Conservation (phyloP, 2,113 vertebrate species). For the Channa argus region DNA sequence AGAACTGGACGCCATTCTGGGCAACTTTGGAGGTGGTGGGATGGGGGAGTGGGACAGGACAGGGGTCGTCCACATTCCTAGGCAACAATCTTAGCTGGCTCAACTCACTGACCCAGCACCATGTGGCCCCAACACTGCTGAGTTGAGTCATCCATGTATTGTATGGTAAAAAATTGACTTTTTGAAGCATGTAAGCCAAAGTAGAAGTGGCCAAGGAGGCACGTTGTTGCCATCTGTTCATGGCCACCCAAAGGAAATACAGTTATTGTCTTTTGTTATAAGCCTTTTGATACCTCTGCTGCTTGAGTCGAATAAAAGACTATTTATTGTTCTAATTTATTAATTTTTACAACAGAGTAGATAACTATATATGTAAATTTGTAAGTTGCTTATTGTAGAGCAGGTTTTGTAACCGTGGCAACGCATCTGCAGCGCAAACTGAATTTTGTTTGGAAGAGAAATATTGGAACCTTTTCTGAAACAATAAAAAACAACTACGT, state of each 20-base stretch:
- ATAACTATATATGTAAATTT: conserved; percentile 72
- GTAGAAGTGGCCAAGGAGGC: conserved; percentile 22
- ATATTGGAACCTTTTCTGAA: conserved; percentile 56
- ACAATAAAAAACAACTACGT: conserved; percentile 41
- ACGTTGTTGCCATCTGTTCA: not conserved
- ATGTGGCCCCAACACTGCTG: conserved; percentile 29
- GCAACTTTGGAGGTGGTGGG: conserved; percentile 61
- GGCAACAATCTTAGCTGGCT: conserved; percentile 52
- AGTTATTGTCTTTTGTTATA: conserved; percentile 51
- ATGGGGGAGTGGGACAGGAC: conserved; percentile 35
- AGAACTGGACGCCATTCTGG: conserved; percentile 61
- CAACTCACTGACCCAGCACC: conserved; percentile 53
- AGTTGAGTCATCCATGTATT: conserved; percentile 38
- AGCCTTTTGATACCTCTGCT: conserved; percentile 80
- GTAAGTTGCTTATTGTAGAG: conserved; percentile 66
- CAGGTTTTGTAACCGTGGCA: conserved; percentile 57
- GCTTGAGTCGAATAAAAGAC: conserved; percentile 78
- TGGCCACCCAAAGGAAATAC: conserved; percentile 27
- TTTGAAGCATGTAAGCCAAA: conserved; percentile 33
- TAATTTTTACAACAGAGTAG: conserved; percentile 73
- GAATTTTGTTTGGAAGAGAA: conserved; percentile 59
- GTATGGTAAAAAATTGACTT: conserved; percentile 39
- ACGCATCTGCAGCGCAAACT: conserved; percentile 48
- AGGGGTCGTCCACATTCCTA: conserved; percentile 68
- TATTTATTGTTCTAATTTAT: conserved; percentile 90